Evolutionary conservation across 2,888 invertebrate genomes (phyloP).

Genomic region (Meandrusa payeni): DNA sequence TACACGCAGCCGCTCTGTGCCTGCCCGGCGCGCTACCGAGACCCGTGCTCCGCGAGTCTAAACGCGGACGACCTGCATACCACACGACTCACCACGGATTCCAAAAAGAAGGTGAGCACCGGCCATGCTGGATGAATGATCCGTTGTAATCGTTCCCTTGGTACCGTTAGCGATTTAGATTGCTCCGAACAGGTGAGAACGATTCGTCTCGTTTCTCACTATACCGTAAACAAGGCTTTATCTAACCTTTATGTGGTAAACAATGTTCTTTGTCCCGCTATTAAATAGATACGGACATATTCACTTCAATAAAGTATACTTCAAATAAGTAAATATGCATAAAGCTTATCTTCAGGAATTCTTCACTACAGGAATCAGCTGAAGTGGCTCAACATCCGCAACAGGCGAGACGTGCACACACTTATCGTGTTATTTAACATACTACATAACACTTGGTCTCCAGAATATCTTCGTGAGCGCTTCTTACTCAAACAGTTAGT

Average conservation of each 20-base stretch:
- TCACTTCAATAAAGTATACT: too few relatives aligned
- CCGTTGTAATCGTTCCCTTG: conserved; percentile 14
- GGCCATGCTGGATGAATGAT: conserved; percentile 13
- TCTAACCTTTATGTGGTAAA: conserved; percentile 10
- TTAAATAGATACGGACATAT: too few relatives aligned
- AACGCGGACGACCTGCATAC: conserved; percentile 96
- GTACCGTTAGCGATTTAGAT: conserved; percentile 19
- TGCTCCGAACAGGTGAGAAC: conserved; percentile 2
- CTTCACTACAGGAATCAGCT: too few relatives aligned
- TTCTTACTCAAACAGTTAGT: too few relatives aligned
- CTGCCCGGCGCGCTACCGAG: conserved; percentile 92
- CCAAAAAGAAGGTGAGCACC: conserved; percentile 86
- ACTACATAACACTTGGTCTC: too few relatives aligned
- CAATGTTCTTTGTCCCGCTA: too few relatives aligned
- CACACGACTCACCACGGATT: conserved; percentile 92
- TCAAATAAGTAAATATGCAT: too few relatives aligned
- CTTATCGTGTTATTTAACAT: too few relatives aligned
- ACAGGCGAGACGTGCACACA: too few relatives aligned
- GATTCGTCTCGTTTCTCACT: conserved; percentile 5
- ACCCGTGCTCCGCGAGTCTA: conserved; percentile 94
- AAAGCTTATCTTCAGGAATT: too few relatives aligned
- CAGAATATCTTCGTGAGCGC: too few relatives aligned
- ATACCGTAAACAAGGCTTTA: neutral
- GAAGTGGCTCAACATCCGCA: too few relatives aligned
- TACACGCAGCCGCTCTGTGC: conserved; percentile 96